Conservation (phyloP, 2,888 invertebrate species). For the Cerceris rybyensis region DNA sequence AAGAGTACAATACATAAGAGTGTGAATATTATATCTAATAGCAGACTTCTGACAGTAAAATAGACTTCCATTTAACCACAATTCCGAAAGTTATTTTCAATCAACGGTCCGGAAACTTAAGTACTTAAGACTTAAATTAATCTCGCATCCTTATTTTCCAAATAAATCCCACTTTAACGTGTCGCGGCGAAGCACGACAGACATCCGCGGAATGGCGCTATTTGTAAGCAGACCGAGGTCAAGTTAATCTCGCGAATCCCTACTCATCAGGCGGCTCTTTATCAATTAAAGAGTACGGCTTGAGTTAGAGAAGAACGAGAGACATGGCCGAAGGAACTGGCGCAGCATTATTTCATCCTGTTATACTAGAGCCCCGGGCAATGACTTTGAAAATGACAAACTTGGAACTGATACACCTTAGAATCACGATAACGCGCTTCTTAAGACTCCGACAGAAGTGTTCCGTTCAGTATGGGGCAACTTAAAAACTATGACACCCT, state of each 20-base stretch:
- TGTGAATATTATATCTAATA: too few relatives aligned
- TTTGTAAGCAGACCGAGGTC: constrained; percentile 27
- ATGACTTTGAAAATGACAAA: constrained; percentile 75
- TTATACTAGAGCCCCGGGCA: constrained; percentile 73
- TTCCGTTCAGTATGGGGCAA: too few relatives aligned
- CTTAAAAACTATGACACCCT: constrained; percentile 15
- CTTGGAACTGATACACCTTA: constrained; percentile 57
- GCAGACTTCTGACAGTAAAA: too few relatives aligned
- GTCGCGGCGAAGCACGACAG: neutral
- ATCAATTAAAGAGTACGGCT: constrained; percentile 11
- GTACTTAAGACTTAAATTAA: neutral
- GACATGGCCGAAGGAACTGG: constrained; percentile 18
- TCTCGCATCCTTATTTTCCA: neutral
- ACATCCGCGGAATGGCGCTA: constrained; percentile 17
- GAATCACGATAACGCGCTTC: constrained; percentile 25
- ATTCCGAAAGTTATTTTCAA: too few relatives aligned
- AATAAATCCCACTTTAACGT: neutral
- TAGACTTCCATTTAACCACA: too few relatives aligned
- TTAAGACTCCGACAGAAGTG: neutral
- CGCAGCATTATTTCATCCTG: constrained; percentile 55
- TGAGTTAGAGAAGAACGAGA: neutral
- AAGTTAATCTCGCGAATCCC: constrained; percentile 32
- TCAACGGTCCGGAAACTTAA: too few relatives aligned
- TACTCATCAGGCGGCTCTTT: constrained; percentile 13
- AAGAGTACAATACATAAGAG: too few relatives aligned